Evolutionary conservation across 1,140 invertebrate genomes (phyloP).

Genomic region (Camponotus vicinus): DNA sequence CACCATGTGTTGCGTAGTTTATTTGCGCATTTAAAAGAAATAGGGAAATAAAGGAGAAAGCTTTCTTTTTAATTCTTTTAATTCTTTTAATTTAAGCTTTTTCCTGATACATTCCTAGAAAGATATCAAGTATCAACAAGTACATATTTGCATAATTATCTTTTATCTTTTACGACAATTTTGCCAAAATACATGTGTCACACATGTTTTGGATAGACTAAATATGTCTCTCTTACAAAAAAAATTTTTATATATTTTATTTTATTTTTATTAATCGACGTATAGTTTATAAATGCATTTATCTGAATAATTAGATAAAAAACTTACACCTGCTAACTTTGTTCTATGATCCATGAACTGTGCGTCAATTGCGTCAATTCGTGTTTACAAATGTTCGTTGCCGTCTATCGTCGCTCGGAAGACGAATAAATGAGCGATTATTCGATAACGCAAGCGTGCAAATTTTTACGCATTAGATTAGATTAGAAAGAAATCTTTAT

Average conservation of each 20-base stretch:
- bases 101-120: neutral
- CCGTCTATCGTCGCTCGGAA: no score
- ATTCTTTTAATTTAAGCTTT: no score
- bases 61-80: no score
- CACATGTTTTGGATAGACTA: neutral
- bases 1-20: slow-evolving; percentile 15
- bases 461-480: neutral
- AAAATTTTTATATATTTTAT: no score
- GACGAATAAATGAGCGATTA: neutral
- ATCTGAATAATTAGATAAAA: no score
- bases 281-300: no score
- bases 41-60: neutral
- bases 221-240: no score
- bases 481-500: neutral
- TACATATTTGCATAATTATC: slow-evolving; percentile 12
- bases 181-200: neutral
- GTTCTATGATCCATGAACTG: neutral
- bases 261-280: no score
- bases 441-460: neutral
- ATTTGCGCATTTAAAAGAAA: slow-evolving; percentile 20
- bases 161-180: neutral
- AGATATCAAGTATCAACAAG: neutral
- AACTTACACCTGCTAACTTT: neutral
- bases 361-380: neutral
- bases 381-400: no score